Evolutionary conservation across 2,113 vertebrate genomes (phyloP).

Genomic region (Tinamus guttatus): DNA sequence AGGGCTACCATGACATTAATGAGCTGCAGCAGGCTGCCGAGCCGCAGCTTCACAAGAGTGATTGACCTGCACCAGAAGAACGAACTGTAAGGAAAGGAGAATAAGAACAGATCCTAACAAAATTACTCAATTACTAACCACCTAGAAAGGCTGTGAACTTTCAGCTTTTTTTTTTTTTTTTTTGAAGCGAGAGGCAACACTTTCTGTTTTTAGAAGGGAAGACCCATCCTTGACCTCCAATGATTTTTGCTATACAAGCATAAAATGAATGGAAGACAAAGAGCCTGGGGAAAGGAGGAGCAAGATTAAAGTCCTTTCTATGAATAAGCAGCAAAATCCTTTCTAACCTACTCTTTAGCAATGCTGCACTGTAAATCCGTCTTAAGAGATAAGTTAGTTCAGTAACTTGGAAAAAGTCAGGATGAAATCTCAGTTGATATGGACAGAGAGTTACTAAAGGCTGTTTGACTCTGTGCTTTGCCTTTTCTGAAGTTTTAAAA

Average conservation of each 20-base stretch:
- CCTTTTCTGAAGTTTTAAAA: slow-evolving; percentile 40
- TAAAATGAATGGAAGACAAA: slow-evolving; percentile 39
- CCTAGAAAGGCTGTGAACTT: not conserved
- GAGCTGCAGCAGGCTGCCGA: not conserved
- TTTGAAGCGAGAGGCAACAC: not conserved
- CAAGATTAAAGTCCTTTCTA: not conserved
- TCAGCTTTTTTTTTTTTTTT: not conserved
- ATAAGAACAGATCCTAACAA: not conserved
- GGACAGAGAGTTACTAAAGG: not conserved
- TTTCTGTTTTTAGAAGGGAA: not conserved
- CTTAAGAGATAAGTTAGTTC: slow-evolving; percentile 16
- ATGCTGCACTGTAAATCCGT: not conserved
- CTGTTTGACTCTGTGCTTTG: not conserved
- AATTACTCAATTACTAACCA: not conserved
- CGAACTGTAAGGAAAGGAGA: not conserved
- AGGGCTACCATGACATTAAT: not conserved
- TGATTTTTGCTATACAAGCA: slow-evolving; percentile 25
- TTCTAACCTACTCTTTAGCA: slow-evolving; percentile 10
- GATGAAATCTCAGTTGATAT: slow-evolving; percentile 30
- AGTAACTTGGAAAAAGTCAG: slow-evolving; percentile 22
- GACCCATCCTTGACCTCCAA: not conserved
- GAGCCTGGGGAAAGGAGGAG: not conserved
- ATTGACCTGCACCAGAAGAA: slow-evolving; percentile 16
- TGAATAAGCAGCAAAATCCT: slow-evolving; percentile 24
- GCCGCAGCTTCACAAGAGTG: not conserved